Percentiles rank a stretch among this genome's conserved stretches.
These are phyloP conservation scores for Gobio gobio DNA, from an alignment of 2,113 vertebrate species.

Conservation along the genomic window DNA sequence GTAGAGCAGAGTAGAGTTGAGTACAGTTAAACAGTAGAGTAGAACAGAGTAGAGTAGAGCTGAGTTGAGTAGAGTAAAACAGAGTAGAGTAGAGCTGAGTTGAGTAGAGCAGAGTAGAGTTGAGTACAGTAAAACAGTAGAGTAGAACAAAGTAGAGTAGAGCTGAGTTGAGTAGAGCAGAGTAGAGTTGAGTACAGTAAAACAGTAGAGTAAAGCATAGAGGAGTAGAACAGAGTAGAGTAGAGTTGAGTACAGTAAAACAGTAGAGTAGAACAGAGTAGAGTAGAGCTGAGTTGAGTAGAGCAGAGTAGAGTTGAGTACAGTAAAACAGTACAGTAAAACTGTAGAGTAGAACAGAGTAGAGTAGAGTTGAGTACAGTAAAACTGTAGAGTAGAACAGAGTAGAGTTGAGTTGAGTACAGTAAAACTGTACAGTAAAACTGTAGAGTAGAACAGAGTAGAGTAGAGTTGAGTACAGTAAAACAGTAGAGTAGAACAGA, in stretches of 20 bases:
- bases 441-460: neutral
- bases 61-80: neutral
- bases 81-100: neutral
- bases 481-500: neutral
- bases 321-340: conserved; percentile 11
- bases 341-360: conserved; percentile 15
- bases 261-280: neutral
- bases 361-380: neutral
- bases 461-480: neutral
- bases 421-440: no score
- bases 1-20: neutral
- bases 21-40: no score
- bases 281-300: neutral
- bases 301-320: conserved; percentile 7
- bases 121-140: no score
- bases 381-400: neutral
- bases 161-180: neutral
- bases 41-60: neutral
- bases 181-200: neutral
- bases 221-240: neutral
- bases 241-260: neutral
- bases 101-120: neutral
- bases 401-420: conserved; percentile 15
- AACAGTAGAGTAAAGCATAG: neutral
- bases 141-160: neutral